A percentile compares a stretch with the other conserved stretches of the same genome.
phyloP scores from a whole-genome alignment of 1,140 invertebrate species.

The Danaus melanippus region DNA sequence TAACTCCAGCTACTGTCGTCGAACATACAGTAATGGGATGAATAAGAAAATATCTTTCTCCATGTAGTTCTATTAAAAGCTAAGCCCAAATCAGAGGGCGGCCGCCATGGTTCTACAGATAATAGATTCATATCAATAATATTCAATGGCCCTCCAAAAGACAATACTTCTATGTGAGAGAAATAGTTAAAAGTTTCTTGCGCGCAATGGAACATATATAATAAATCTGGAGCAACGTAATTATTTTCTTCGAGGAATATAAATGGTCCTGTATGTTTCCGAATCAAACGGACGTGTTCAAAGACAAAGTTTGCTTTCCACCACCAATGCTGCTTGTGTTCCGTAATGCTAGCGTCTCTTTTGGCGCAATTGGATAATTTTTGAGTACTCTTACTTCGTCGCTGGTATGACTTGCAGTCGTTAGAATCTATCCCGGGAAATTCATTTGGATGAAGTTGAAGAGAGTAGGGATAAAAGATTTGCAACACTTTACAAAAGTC shows the following conservation, averaged over 20 bases:
- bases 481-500: slow-evolving; percentile 91
- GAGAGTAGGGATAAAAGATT: slow-evolving; percentile 96
- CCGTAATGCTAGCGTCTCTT: slow-evolving; percentile 92
- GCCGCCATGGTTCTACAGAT: slow-evolving; percentile 28
- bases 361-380: slow-evolving; percentile 79
- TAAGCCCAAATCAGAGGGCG: slow-evolving; percentile 76
- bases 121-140: slow-evolving; percentile 22
- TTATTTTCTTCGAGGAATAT: slow-evolving; percentile 29
- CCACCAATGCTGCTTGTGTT: slow-evolving; percentile 99
- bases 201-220: slow-evolving; percentile 63
- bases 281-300: slow-evolving; percentile 7
- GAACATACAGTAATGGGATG: slow-evolving; percentile 90
- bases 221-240: slow-evolving; percentile 26
- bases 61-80: slow-evolving; percentile 89
- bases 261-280: slow-evolving; percentile 10
- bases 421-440: slow-evolving; percentile 93
- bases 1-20: slow-evolving; percentile 74
- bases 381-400: slow-evolving; percentile 76
- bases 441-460: slow-evolving; percentile 89
- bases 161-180: slow-evolving; percentile 25
- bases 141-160: slow-evolving; percentile 23
- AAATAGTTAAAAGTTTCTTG: slow-evolving; percentile 42
- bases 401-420: slow-evolving; percentile 90
- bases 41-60: slow-evolving; percentile 83
- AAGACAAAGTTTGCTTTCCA: slow-evolving; percentile 80